Evolutionary conservation across 2,113 vertebrate species (phyloP), one percentile per base, ranked within the genome.

Genomic region (Sinocyclocheilus grahami): DNA sequence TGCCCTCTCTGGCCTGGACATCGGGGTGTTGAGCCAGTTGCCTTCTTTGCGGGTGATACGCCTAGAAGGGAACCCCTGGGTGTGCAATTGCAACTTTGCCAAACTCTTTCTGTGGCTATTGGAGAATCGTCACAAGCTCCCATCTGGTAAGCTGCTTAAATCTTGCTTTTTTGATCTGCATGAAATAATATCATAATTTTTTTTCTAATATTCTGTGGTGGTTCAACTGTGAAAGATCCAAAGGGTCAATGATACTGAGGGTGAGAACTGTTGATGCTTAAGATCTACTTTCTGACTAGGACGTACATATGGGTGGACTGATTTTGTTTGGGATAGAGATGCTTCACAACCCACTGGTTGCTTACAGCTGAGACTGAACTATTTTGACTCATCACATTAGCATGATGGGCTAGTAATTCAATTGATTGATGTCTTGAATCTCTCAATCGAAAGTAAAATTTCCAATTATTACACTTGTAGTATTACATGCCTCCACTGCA

Each of bases 1-100:
- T 89, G 95, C 96, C 12, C 94, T 99, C 37, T 96, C 96, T 48
- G 93, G 95, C 91, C 95, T 99, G 24, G 95, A 93, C 18, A 97
- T 98, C 91, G 95, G 95, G 85, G 93, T 95, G 83, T 93, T 99
- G 82, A 96, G 94, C 86, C 95, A 96, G 18, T 93, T 99, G 86
- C 96, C 97, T 65, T 98, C 97, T 39, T 94, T 99, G 82, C 94
- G 97, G 88, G 90, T 95, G 33, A 92, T 99, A 87, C 96, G 96
- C 86, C 89, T 99, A 39, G 98, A 99, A 91, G 98, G 97, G 78
- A 99, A 99, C 94, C 98, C 98, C 0, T 99, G 98, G 98, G 93
- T 97, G 9, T 99, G 98, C 84, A 97, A 99, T 92, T 99, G 98
- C 90, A 96, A 97, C 91, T 99, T 99, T 92, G 96, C 98, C 92